Conservation (phyloP, 1,140 invertebrate species). For the Euwallacea fornicatus region DNA sequence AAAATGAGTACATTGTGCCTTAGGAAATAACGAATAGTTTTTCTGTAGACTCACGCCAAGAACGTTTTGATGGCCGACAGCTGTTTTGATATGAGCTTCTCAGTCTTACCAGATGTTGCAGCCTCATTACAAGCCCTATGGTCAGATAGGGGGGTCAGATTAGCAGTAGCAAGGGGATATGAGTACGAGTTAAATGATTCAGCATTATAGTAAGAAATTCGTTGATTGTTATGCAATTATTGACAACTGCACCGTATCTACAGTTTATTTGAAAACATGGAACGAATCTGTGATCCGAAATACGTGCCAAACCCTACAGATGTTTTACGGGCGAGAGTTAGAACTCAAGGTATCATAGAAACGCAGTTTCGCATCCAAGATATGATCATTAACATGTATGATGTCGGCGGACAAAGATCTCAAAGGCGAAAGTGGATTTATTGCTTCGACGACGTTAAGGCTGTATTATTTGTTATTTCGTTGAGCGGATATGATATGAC, state of each 20-base stretch:
- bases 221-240: constrained; percentile 30
- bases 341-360: constrained; percentile 77
- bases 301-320: constrained; percentile 74
- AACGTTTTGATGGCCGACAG: constrained; percentile 55
- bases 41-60: constrained; percentile 54
- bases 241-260: constrained; percentile 37
- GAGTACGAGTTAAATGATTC: constrained; percentile 80
- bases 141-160: constrained; percentile 63
- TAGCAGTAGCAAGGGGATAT: constrained; percentile 66
- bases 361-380: constrained; percentile 74
- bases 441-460: constrained; percentile 69
- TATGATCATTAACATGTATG: constrained; percentile 64
- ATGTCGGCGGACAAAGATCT: constrained; percentile 71
- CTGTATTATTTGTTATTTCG: constrained; percentile 67
- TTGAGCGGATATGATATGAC: constrained; percentile 70
- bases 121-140: constrained; percentile 59
- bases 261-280: constrained; percentile 72
- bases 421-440: constrained; percentile 78
- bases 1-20: too few species aligned
- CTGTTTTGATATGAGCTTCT: constrained; percentile 59
- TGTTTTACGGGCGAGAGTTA: constrained; percentile 70
- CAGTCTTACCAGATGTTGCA: constrained; percentile 55
- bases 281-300: constrained; percentile 63
- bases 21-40: constrained; percentile 24
- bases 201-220: constrained; percentile 64